Conservation (phyloP, 2,797 vertebrate species). For the Malurus leucopterus region DNA sequence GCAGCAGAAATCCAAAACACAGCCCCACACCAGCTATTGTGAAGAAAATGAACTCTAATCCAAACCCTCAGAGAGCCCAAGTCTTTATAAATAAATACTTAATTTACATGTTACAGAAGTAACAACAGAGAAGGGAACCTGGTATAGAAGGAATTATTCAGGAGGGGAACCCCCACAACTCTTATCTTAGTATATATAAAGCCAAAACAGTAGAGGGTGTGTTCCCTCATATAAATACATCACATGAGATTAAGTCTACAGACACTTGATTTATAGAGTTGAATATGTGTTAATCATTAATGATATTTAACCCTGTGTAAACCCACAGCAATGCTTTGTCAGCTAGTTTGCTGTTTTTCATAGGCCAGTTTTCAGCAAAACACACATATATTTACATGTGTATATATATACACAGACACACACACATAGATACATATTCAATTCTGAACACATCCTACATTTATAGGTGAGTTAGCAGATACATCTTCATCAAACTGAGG, state of each 20-base stretch:
- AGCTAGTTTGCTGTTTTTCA: not conserved
- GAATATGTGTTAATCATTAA: not conserved
- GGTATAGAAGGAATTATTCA: not conserved
- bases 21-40: not conserved
- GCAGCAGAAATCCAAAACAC: not conserved
- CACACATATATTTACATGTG: not conserved
- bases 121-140: not conserved
- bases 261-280: not conserved
- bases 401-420: fast-evolving
- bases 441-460: not conserved
- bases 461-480: not conserved
- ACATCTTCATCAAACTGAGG: not conserved
- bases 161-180: not conserved
- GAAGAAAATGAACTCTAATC: not conserved
- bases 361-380: not conserved
- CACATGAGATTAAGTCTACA: not conserved
- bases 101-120: not conserved
- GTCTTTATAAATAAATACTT: not conserved
- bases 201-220: not conserved
- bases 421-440: not conserved
- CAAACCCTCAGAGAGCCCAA: not conserved
- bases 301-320: not conserved
- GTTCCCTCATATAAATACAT: not conserved
- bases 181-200: not conserved
- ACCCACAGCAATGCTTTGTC: not conserved